Conservation (phyloP, 2,113 vertebrate genomes). For the Colius striatus region DNA sequence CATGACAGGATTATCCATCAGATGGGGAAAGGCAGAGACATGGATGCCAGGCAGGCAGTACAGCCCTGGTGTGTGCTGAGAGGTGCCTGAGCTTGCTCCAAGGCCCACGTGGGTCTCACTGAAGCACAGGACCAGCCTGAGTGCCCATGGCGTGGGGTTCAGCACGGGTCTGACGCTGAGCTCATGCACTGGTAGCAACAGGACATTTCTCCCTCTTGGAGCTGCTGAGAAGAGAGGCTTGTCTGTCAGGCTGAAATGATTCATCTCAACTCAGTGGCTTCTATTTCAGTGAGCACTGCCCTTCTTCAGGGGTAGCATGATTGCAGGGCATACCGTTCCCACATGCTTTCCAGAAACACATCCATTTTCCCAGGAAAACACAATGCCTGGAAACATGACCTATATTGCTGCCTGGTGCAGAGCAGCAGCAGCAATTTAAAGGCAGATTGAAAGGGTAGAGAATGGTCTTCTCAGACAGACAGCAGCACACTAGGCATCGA, state of each 20-base stretch:
- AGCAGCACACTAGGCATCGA: neutral
- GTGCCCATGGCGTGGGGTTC: accelerated
- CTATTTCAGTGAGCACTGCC: neutral
- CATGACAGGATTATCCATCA: neutral
- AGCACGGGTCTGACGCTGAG: neutral
- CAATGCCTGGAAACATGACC: neutral
- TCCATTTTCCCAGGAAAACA: neutral
- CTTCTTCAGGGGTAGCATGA: neutral
- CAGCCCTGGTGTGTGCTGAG: neutral
- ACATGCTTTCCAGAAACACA: neutral
- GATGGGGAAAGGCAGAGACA: neutral
- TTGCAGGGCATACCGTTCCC: neutral
- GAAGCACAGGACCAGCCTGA: neutral
- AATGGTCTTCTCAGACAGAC: neutral
- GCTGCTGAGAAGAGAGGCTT: neutral
- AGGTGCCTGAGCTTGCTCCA: neutral
- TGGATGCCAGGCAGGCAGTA: neutral
- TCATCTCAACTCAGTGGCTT: neutral
- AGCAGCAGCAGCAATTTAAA: neutral
- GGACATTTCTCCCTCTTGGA: neutral
- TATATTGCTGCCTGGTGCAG: neutral
- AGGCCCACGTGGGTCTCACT: accelerated
- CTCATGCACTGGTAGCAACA: neutral
- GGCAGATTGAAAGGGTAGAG: neutral
- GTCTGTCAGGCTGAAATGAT: neutral